A percentile compares a stretch with the other conserved stretches of the same genome.
Conservation (phyloP, 1,140 invertebrate species). For the Lepeophtheirus salmonis region DNA sequence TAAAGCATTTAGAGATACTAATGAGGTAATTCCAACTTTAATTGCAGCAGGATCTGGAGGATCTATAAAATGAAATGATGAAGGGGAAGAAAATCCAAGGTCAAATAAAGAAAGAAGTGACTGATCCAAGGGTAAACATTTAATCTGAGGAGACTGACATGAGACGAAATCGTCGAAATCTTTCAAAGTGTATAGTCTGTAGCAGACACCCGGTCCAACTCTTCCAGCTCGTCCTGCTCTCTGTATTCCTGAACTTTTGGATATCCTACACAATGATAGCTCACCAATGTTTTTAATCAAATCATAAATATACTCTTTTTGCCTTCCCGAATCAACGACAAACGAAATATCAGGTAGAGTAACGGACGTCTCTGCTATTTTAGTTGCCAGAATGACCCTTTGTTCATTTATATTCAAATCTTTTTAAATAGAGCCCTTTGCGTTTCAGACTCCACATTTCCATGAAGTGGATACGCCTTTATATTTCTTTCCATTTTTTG, state of each 20-base stretch:
- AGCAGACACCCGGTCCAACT: conserved; percentile 85
- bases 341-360: conserved; percentile 90
- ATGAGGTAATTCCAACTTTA: not conserved
- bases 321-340: conserved; percentile 95
- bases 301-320: conserved; percentile 80
- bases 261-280: conserved; percentile 69
- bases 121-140: not conserved
- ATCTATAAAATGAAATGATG: not conserved
- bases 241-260: conserved; percentile 86
- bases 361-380: conserved; percentile 86
- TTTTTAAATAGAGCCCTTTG: conserved; percentile 74
- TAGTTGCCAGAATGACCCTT: conserved; percentile 98
- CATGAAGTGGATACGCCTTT: conserved; percentile 97
- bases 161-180: not conserved
- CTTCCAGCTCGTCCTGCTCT: conserved; percentile 83
- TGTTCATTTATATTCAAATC: conserved; percentile 67
- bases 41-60: not conserved
- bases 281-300: conserved; percentile 86
- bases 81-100: not conserved
- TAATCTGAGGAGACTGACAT: not conserved
- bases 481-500: conserved; percentile 77
- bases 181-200: conserved; percentile 51
- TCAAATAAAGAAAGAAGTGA: not conserved
- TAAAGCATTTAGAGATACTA: not conserved
- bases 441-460: conserved; percentile 92